Base-by-base conservation (phyloP, 2,113 vertebrate species). In the Cyanoderma ruficeps region DNA sequence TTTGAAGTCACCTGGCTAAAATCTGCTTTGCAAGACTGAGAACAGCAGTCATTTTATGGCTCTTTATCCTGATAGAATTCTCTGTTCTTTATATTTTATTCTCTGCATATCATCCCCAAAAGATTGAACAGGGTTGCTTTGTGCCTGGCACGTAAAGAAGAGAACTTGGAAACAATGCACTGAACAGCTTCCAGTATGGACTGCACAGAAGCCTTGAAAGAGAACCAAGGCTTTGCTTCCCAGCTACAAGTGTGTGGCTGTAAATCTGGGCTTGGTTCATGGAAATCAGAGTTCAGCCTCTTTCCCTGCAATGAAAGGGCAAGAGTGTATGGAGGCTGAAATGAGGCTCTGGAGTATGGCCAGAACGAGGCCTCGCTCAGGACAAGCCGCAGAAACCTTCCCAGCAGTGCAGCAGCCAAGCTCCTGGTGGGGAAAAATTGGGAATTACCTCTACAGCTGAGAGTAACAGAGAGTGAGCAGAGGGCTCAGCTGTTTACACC, bases 1-100 rank as follows among this genome's bases (percentile, higher is more conserved):
- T 52, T 42, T 82, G 47, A 93, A 95, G 49, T 74, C 89, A 96
- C 92, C 86, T 97, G 94, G 74, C 19, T 61, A 44, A 89, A 90
- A 52, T 19, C 44, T 74, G 19, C 71, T 74, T 70, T 81, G 28
- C 42, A 80, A 86, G 75, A 63, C 72, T 84, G 64, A 89, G 83
- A 96, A 76, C 68, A 94, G 60, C 70, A 89, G 74, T 89, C 46
- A 60, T 84, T 72, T 94, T 91, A 83, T 87, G 70, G 80, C 16
- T 95, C 41, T 61, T 72, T 35, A 42, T 92, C 90, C 92, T 77
- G 83, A 75, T 86, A 89, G 70, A 75, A 63, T 91, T 87, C 39
- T 92, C 6, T 77, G 8, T 28, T 77, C 33, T 87, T 63, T 80
- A 0, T 52, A 10, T 83, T 59, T 56, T 53, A 2, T 83, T 71